Conservation (phyloP, 2,797 vertebrate species). For the Molossus alvarezi region DNA sequence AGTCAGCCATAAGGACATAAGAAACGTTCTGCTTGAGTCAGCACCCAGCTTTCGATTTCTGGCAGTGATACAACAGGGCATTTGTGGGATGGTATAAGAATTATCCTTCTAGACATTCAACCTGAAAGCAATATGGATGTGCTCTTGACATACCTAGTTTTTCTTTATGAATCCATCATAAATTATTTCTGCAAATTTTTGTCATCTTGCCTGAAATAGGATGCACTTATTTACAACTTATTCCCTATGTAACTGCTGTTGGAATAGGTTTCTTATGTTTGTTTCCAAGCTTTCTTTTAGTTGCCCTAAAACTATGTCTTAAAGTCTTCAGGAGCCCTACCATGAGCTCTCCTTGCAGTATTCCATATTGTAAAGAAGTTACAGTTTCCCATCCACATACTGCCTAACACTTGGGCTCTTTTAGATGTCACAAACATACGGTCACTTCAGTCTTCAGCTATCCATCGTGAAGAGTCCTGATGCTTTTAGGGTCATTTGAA, state of each 20-base stretch:
- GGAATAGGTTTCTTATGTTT: not conserved
- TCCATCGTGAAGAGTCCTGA: not conserved
- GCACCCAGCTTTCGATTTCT: not conserved
- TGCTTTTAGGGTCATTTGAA: not conserved
- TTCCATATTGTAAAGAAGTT: not conserved
- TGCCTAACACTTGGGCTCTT: not conserved
- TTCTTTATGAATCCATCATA: conserved; percentile 1
- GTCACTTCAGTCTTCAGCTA: not conserved
- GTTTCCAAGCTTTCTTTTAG: not conserved
- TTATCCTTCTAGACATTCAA: not conserved
- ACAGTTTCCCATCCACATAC: not conserved
- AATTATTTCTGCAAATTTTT: conserved; percentile 28
- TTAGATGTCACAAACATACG: not conserved
- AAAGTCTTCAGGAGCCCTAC: not conserved
- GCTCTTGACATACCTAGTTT: not conserved
- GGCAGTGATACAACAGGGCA: not conserved
- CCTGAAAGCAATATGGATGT: not conserved
- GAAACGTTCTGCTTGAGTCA: not conserved
- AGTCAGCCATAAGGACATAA: not conserved
- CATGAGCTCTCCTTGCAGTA: not conserved
- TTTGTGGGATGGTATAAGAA: not conserved
- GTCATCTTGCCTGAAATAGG: conserved; percentile 19
- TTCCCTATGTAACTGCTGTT: not conserved
- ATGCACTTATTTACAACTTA: not conserved
- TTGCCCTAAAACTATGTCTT: conserved; percentile 2